Base-by-base conservation (phyloP, 2,113 vertebrate species). In the Thoracochromis brauschi region DNA sequence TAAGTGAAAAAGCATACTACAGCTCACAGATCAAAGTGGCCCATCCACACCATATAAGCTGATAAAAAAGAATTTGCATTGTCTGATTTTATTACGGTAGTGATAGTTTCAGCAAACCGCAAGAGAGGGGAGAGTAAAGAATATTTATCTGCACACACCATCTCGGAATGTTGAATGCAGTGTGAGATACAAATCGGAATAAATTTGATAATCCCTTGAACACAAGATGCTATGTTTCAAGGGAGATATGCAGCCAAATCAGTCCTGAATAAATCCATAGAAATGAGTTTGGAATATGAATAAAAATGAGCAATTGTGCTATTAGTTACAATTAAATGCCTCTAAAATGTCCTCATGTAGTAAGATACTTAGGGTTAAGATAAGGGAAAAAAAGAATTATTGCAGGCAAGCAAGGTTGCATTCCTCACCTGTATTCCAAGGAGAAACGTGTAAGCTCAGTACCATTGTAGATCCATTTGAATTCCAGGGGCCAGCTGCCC, bases 401-500 rank as follows among this genome's bases (percentile, higher is more conserved):
- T 33, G 85, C 38, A 58, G 51, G 80, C 6, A 63, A 21, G 31
- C 60, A 60, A 57, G 31, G 75, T 31, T 42, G 29, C 19, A 7
- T 80, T 57, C 26, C 94, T 96, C 93, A 97, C 99, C 98, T 97
- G 97, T 99, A 99, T 60, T 99, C 99, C 95, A 99, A 94, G 14
- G 99, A 99, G 96, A 99, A 99, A 68, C 97, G 97, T n/a, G 98
- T 99, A 82, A 99, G 96, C 95, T 99, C 98, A 1, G 88, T 96
- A 26, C 95, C 97, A 80, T 99, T 98, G 94, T 98, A 98, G 14
- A 99, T 96, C 98, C 99, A 99, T 94, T 99, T 99, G 95, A 99
- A 99, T 94, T 99, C 98, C 11, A 99, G 97, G 0, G 99, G 99
- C 99, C 99, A 99, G 95, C 99, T 99, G 93, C 99, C 99, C 93